A percentile compares a stretch with the other conserved stretches of the same genome.
Evolutionary conservation across 2,888 invertebrate species (phyloP).

Genomic region (Coremacera marginata): DNA sequence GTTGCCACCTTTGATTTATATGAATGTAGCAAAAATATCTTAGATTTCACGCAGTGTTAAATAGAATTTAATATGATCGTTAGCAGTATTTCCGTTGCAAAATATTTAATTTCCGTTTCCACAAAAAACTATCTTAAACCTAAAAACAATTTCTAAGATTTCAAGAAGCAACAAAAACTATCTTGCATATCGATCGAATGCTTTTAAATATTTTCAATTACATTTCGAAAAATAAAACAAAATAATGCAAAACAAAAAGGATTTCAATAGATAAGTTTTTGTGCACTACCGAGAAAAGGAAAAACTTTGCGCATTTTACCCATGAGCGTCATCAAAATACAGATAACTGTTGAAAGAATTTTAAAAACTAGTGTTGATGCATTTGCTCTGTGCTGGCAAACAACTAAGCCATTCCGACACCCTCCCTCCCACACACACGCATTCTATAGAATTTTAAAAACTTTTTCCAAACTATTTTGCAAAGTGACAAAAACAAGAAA

Average conservation of each 20-base stretch:
- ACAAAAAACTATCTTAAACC: no score
- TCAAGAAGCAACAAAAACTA: background rate
- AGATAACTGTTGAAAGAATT: constrained; percentile 18
- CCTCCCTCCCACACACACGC: background rate
- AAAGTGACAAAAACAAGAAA: constrained; percentile 34
- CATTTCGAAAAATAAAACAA: background rate
- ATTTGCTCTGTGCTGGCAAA: background rate
- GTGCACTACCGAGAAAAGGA: background rate
- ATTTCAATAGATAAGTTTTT: constrained; percentile 15
- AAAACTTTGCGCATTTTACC: background rate
- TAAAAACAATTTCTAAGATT: background rate
- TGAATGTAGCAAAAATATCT: no score
- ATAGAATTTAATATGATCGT: no score
- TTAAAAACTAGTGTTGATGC: constrained; percentile 33
- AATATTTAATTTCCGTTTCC: no score
- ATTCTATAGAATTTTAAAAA: constrained; percentile 1
- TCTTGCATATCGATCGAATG: no score
- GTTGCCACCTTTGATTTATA: no score
- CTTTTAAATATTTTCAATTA: constrained; percentile 4
- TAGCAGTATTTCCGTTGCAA: no score
- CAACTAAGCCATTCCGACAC: background rate
- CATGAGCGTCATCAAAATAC: constrained; percentile 8
- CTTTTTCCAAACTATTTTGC: constrained; percentile 38
- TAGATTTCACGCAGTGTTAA: no score
- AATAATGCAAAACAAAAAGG: background rate